Evolutionary conservation across 37 sponge, comb jelly and placozoan genomes (phyloP).

Genomic region (Amphimedon queenslandica): DNA sequence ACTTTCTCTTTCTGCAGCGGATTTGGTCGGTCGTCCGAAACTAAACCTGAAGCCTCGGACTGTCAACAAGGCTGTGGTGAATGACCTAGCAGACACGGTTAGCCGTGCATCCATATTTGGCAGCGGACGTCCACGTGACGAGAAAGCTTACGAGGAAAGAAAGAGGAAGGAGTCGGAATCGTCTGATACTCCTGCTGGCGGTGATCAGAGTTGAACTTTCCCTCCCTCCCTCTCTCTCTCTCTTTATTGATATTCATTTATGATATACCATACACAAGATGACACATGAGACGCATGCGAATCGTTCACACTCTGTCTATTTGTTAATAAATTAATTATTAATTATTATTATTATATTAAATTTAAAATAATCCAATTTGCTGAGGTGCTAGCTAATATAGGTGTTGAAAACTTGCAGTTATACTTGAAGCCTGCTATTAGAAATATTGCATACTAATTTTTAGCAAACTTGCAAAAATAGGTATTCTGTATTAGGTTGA

Average conservation of each 20-base stretch:
- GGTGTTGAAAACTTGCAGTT: no score
- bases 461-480: no score
- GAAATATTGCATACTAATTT: no score
- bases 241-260: no score
- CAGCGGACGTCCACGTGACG: constrained; percentile 70
- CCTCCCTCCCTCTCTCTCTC: no score
- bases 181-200: neutral
- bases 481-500: no score
- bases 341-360: neutral
- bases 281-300: no score
- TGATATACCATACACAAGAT: no score
- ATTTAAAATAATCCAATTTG: no score
- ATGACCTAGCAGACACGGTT: constrained; percentile 45
- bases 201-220: no score
- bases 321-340: neutral
- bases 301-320: neutral
- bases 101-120: constrained; percentile 73
- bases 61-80: constrained; percentile 51
- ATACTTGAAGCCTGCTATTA: no score
- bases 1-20: constrained; percentile 30
- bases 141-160: constrained; percentile 25
- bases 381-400: no score
- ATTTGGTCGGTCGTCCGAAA: constrained; percentile 69
- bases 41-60: constrained; percentile 82
- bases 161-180: constrained; percentile 16